Evolutionary conservation across 1,140 invertebrate genomes (phyloP), one percentile per base, ranked within the genome.

Genomic region (Anoplolepis gracilipes): DNA sequence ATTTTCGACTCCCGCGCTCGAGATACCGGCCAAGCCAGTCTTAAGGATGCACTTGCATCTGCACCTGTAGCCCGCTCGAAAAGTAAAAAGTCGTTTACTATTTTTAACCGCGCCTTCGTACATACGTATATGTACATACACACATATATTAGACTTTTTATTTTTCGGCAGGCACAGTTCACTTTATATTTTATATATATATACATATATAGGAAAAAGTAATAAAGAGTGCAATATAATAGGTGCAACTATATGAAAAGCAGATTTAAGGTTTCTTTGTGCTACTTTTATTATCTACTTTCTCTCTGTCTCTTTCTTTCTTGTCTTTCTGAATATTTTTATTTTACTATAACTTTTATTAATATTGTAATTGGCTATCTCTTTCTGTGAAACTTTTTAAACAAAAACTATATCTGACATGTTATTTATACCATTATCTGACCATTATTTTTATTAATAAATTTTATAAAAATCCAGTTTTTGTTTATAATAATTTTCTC

Each of bases 1-100:
- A 90, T 89, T 90, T 85, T 87, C 75, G 69, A 61, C 81, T 61
- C 55, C 22, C 11, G 64, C 62, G 75, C 53, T 85, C 33, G 64
- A 82, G 67, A 82, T 33, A 55, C 42, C 70, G 70, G 10, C 49
- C 25, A 11, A 73, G 28, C 30, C 3, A 22, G 30, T n/a, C 25
- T 22, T 33, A 30, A 73, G 30, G 53, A 55, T 57, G 42, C 76
- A 78, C 28, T 11, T 72, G 69, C 46, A 53, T 19, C 77, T 70
- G 64, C 36, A 55, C 25, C 30, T 64, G 25, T 30, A 77, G 64
- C 55, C 25, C 25, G 19, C 11, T 22, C 78, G 25, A 10, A 42
- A 72, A 81, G 42, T 69, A 72, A 81, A 25, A 57, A 53, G 19
- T n/a, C n/a, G n/a, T n/a, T n/a, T n/a, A n/a, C n/a, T n/a, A n/a